A percentile compares a stretch with the other conserved stretches of the same genome.
These are phyloP conservation scores for Onchidella celtica DNA, from an alignment of 2,888 invertebrate genomes.

Conservation along the genomic window DNA sequence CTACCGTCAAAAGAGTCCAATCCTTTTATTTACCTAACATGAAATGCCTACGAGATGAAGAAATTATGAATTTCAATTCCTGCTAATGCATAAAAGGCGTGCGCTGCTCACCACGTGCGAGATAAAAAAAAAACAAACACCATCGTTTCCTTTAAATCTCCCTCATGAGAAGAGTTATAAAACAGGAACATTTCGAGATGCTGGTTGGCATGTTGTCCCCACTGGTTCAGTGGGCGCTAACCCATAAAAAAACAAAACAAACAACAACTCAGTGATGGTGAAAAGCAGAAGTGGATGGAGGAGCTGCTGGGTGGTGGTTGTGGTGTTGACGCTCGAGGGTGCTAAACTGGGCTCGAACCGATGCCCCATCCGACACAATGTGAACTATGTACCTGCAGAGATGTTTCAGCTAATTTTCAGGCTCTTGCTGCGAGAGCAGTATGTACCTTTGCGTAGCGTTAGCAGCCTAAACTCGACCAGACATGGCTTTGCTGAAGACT, in stretches of 20 bases:
- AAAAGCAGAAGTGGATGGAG: background rate
- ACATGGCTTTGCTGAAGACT: too few species aligned
- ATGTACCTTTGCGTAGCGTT: too few species aligned
- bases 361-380: too few species aligned
- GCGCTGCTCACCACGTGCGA: slow-evolving; percentile 5
- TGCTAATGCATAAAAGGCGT: background rate
- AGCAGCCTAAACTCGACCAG: too few species aligned
- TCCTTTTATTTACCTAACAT: background rate
- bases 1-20: too few species aligned
- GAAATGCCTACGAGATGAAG: background rate
- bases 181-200: slow-evolving; percentile 8
- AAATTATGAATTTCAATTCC: slow-evolving; percentile 24
- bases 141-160: slow-evolving; percentile 30
- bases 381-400: too few species aligned
- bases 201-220: slow-evolving; percentile 26
- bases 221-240: slow-evolving; percentile 14
- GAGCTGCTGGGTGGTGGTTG: too few species aligned
- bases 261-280: background rate
- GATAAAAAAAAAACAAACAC: slow-evolving; percentile 21
- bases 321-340: too few species aligned
- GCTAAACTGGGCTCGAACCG: too few species aligned
- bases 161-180: slow-evolving; percentile 7
- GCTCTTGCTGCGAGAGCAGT: too few species aligned
- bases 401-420: too few species aligned
- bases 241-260: slow-evolving; percentile 8